Percentiles rank a stretch among this genome's conserved stretches.
Conservation (phyloP, 2,888 invertebrate species). For the Scotopteryx bipunctaria region DNA sequence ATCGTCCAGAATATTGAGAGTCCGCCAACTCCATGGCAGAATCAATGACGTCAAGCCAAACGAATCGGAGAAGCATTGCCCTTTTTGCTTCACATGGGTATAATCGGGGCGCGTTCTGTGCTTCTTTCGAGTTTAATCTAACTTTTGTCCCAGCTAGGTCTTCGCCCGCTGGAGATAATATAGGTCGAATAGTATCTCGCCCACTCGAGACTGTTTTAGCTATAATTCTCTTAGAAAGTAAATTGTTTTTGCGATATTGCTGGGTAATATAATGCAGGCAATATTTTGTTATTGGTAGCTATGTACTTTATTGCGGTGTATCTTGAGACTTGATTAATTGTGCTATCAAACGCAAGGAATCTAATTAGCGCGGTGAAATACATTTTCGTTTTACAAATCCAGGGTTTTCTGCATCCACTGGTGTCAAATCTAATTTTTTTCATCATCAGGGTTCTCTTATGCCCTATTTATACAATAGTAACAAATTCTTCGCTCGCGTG, state of each 20-base stretch:
- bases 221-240: constrained; percentile 35
- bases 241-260: constrained; percentile 34
- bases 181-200: constrained; percentile 31
- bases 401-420: too few species aligned
- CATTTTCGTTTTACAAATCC: too few species aligned
- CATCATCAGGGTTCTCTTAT: too few species aligned
- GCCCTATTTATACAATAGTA: too few species aligned
- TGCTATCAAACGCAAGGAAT: constrained; percentile 30
- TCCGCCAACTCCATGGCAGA: constrained; percentile 5
- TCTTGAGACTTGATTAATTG: constrained; percentile 26
- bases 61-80: constrained; percentile 6
- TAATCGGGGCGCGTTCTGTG: constrained; percentile 11
- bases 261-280: constrained; percentile 16
- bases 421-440: too few species aligned
- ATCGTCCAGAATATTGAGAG: constrained; percentile 10
- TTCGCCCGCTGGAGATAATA: constrained; percentile 11
- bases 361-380: constrained; percentile 24
- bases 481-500: too few species aligned
- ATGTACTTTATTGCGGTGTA: constrained; percentile 19
- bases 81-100: constrained; percentile 1
- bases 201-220: constrained; percentile 34
- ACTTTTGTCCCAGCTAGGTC: constrained; percentile 22
- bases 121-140: constrained; percentile 22
- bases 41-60: constrained; percentile 3
- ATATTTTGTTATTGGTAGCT: constrained; percentile 12